Evolutionary conservation across 2,113 vertebrate species (phyloP), one percentile per base, ranked within the genome.

Genomic region (Cynoglossus semilaevis): DNA sequence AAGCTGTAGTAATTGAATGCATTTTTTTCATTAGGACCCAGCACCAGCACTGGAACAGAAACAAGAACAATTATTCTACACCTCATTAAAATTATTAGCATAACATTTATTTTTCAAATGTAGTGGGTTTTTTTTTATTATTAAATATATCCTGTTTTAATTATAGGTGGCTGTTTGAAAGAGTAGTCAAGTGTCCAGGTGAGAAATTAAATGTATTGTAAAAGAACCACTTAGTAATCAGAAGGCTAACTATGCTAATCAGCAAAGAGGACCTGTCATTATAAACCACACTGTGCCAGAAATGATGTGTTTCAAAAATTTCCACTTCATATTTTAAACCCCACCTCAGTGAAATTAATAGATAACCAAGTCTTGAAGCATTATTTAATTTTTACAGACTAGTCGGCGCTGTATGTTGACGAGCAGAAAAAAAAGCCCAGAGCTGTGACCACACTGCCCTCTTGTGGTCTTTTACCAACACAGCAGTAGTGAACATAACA

Each of bases 361-460:
- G 2, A 29, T 29, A 29, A 29, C 2, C 22, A 2, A 29, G 22
- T 29, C 3, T 6, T 4, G 2, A 29, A 2, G 22, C 22, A 4
- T 29, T 29, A 29, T 29, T 29, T 29, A 29, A 29, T 29, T 2
- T 29, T 29, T 29, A 4, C 2, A 29, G 22, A 29, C 6, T 29
- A 29, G 6, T 29, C 3, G 22, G 22, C 22, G 22, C 22, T 29
- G 6, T 6, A 29, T 29, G 22, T 29, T 29, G 22, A 29, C 22
- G 22, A 29, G 22, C 3, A 29, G 22, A 29, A 6, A 29, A 29
- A n/a, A 49, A 46, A 18, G 35, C 34, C 41, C 35, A 54, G 44
- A 13, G 29, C 53, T 80, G 52, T 48, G 58, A 34, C 56, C 58
- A 76, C 53, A 84, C 77, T 85, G 84, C 87, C 86, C 81, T 57